Evolutionary conservation across 2,888 invertebrate species (phyloP).

Genomic region (Cosmia pyralina): DNA sequence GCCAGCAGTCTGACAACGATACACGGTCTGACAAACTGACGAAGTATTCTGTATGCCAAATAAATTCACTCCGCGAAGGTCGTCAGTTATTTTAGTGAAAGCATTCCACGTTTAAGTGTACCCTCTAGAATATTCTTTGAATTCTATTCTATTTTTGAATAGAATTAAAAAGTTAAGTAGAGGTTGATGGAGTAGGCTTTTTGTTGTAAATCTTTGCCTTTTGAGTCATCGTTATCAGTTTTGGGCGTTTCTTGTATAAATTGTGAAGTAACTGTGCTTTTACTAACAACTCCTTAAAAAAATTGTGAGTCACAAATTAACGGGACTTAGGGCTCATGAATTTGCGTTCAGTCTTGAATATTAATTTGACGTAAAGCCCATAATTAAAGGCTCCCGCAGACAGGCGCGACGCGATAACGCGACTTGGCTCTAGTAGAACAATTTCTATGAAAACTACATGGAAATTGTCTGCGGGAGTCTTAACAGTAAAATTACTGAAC

Average conservation of each 20-base stretch:
- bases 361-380: slow-evolving; percentile 6
- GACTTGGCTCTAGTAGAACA: too few species aligned
- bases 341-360: slow-evolving; percentile 11
- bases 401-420: too few species aligned
- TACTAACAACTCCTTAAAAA: not conserved
- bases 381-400: not conserved
- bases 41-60: slow-evolving; percentile 72
- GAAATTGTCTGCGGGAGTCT: too few species aligned
- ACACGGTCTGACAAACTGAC: slow-evolving; percentile 47
- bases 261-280: not conserved
- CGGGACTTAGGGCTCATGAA: slow-evolving; percentile 11
- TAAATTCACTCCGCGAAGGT: slow-evolving; percentile 76
- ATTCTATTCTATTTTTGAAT: slow-evolving; percentile 27
- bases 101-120: slow-evolving; percentile 49
- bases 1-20: slow-evolving; percentile 34
- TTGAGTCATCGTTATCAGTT: slow-evolving; percentile 6
- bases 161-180: slow-evolving; percentile 9
- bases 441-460: too few species aligned
- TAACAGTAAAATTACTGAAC: not conserved
- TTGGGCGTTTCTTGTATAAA: slow-evolving; percentile 4
- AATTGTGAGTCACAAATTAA: slow-evolving; percentile 2
- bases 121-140: slow-evolving; percentile 29
- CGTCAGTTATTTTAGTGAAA: slow-evolving; percentile 76
- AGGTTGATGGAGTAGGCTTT: not conserved
- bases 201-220: slow-evolving; percentile 6